A percentile compares a stretch with the other conserved stretches of the same genome.
phyloP scores from a whole-genome alignment of 2,113 vertebrate genomes.

The Callaeas wilsoni region DNA sequence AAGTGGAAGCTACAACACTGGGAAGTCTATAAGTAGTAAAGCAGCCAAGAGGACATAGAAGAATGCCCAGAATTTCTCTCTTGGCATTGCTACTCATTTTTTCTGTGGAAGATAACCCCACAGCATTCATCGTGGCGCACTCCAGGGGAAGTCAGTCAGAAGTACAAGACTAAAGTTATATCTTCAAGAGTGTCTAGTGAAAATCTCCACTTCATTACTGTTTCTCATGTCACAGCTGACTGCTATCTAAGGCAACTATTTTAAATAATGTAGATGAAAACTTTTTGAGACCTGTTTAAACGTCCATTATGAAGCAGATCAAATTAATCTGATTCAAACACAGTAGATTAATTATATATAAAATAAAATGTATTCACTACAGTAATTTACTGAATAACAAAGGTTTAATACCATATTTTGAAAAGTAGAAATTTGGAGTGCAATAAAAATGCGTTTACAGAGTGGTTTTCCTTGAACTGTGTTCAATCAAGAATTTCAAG shows the following conservation, averaged over 20 bases:
- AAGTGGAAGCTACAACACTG: not conserved
- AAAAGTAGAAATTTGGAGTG: not conserved
- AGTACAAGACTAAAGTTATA: not conserved
- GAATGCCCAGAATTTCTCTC: not conserved
- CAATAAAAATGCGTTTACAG: not conserved
- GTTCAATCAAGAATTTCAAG: not conserved
- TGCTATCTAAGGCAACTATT: not conserved
- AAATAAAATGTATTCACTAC: not conserved
- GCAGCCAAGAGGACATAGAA: not conserved
- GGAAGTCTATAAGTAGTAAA: not conserved
- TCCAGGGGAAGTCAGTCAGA: not conserved
- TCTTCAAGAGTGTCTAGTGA: not conserved
- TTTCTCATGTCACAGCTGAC: not conserved
- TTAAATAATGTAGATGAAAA: constrained; percentile 20
- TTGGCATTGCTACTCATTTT: not conserved
- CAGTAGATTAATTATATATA: not conserved
- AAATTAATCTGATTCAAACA: not conserved
- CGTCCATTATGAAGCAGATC: not conserved
- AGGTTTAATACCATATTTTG: not conserved
- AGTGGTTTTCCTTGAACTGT: not conserved
- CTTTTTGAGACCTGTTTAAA: not conserved
- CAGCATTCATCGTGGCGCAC: not conserved
- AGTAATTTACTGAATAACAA: not conserved
- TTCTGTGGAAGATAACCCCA: not conserved
- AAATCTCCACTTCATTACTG: not conserved